Evolutionary conservation across 1,140 invertebrate species (phyloP), one percentile per base, ranked within the genome.

Genomic region (Bombus balteatus): DNA sequence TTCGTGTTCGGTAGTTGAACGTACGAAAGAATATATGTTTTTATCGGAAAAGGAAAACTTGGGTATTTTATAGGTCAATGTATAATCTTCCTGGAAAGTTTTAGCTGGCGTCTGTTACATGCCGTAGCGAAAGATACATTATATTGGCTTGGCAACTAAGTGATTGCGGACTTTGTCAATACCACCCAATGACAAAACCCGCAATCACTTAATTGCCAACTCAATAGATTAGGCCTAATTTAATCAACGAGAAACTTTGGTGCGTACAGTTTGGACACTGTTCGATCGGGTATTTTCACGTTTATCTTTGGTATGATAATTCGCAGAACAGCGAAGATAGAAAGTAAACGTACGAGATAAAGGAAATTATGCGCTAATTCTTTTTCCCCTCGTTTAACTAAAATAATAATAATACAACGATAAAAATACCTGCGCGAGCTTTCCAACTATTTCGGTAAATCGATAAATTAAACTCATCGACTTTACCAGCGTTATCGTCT

Each of bases 231-330:
- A 83, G 74, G 74, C 74, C 81, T 77, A 57, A 39, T 65, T 75
- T 47, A 47, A 66, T 70, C 57, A 65, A 22, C 41, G 10, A 25
- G 34, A 34, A 70, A 53, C 62, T 77, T 83, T 77, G 74, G 62
- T 77, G 74, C 62, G 22, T 47, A 34, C 28, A 32, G 81, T 37
- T 32, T 28, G 28, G 25, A 68, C 22, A 70, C 22, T 15, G 18
- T 32, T 41, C 65, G 47, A 39, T 83, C 62, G 41, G 65, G n/a
- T 39, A 57, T 57, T 66, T 53, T 6, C 18, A 32, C 39, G 37
- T 28, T 74, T 15, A 28, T 82, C 80, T 82, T 82, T 82, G 80
- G 70, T 82, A 82, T 62, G 10, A 1, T n/a, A 43, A 34, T 47
- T 74, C 41, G 47, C 57, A 13, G 25, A 41, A 82, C 25, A 47